Evolutionary conservation across 1,140 invertebrate species (phyloP), one percentile per base, ranked within the genome.

Genomic region (Helicoverpa armigera): DNA sequence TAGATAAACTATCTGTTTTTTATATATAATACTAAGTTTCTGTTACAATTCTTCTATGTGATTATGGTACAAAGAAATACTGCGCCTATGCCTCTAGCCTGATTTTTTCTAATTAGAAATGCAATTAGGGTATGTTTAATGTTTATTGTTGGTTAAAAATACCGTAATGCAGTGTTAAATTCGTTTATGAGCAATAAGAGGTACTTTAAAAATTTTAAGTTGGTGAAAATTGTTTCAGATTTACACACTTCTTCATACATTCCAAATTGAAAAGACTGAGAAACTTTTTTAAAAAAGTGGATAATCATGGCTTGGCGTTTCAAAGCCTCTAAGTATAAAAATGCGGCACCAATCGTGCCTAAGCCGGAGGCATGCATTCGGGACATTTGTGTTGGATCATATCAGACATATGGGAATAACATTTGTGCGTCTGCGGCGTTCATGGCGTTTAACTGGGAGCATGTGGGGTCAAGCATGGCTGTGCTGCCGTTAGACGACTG

Each of bases 241-340:
- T 72, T 74, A 79, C 58, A 76, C 58, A 76, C 58, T 60, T 76
- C 70, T 29, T 35, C 56, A 76, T 85, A 93, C 92, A 94, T 94
- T 94, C 93, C 92, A 90, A 89, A 86, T 89, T 82, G 74, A 87
- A 43, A 94, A 94, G 92, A 93, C 93, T 93, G 93, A 93, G 72
- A 82, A 88, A 86, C 85, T 82, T 90, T 88, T 88, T 85, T 85
- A 86, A 83, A 82, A 92, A 92, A 89, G 88, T 93, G 91, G 88
- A 87, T 89, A 89, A 96, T 92, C 86, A 98, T 98, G 98, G 98
- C 98, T 94, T 99, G 98, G 98, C 96, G 98, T 95, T 99, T 99
- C 95, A 99, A 99, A 96, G 98, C 98, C 91, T 99, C 98, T 75
- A 99, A 99, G 93, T 99, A 98, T 94, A 99, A 99, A 96, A 99